A percentile compares a stretch with the other conserved stretches of the same genome.
These are phyloP conservation scores for Diplazon laetatorius DNA, from an alignment of 2,888 invertebrate genomes.

Conservation along the genomic window DNA sequence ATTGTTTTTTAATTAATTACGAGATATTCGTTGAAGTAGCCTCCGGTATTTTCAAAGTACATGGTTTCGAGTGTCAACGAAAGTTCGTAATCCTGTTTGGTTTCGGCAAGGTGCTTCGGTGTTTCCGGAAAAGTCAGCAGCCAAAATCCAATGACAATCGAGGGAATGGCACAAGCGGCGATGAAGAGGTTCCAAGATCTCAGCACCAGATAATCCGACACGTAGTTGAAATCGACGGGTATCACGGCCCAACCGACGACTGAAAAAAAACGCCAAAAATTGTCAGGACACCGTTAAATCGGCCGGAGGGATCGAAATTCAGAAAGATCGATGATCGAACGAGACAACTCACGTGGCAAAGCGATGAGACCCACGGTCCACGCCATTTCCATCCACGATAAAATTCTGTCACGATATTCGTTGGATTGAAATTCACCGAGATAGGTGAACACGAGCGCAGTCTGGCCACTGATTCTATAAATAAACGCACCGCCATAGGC, in stretches of 20 bases:
- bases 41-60: conserved; percentile 88
- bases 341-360: conserved; percentile 85
- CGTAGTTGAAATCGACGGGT: conserved; percentile 86
- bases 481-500: no score
- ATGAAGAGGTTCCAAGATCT: conserved; percentile 92
- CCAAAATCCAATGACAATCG: conserved; percentile 87
- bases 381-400: conserved; percentile 93
- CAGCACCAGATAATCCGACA: conserved; percentile 85
- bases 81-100: conserved; percentile 89
- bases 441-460: conserved; percentile 91
- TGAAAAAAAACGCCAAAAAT: no score
- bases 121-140: conserved; percentile 90
- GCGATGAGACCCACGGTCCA: conserved; percentile 91
- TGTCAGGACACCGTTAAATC: no score
- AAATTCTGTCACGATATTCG: conserved; percentile 89
- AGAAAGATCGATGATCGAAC: no score
- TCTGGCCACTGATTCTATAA: conserved; percentile 89
- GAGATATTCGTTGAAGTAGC: conserved; percentile 74
- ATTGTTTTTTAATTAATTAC: conserved; percentile 78
- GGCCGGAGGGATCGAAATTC: no score
- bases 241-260: conserved; percentile 91
- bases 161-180: conserved; percentile 88
- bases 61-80: conserved; percentile 87
- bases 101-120: conserved; percentile 91
- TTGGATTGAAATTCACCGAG: conserved; percentile 91